Percentiles rank a stretch among this genome's conserved stretches.
phyloP scores from a whole-genome alignment of 2,113 vertebrate species.

The Scomber colias region DNA sequence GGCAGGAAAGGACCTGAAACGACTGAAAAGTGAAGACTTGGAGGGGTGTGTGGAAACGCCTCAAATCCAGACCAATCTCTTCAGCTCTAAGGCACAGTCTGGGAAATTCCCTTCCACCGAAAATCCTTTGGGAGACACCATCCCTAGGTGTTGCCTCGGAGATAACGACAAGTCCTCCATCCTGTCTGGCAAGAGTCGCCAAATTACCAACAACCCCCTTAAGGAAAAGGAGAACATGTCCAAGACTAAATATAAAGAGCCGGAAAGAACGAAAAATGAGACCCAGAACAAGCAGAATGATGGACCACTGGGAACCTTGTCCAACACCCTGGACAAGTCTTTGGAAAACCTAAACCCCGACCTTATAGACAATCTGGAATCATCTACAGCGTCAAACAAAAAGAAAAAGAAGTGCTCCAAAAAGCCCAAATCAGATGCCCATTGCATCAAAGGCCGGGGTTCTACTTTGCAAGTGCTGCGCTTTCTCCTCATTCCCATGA shows the following conservation, averaged over 20 bases:
- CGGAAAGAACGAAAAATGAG: constrained; percentile 89
- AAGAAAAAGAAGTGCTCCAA: constrained; percentile 96
- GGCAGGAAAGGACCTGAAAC: constrained; percentile 91
- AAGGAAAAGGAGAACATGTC: constrained; percentile 96
- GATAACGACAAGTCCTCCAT: constrained; percentile 93
- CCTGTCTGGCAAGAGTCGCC: constrained; percentile 90
- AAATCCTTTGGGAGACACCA: constrained; percentile 81
- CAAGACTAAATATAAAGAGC: constrained; percentile 89
- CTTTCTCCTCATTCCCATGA: constrained; percentile 75
- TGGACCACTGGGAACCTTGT: constrained; percentile 93
- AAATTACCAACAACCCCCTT: constrained; percentile 90
- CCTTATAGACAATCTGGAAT: constrained; percentile 88
- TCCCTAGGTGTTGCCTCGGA: constrained; percentile 91
- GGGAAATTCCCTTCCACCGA: constrained; percentile 86
- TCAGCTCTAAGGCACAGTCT: constrained; percentile 86
- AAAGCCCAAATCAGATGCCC: constrained; percentile 94
- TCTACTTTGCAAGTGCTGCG: constrained; percentile 70
- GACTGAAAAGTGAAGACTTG: constrained; percentile 88
- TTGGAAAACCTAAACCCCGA: constrained; percentile 89
- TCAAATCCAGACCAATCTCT: constrained; percentile 88
- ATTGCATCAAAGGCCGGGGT: constrained; percentile 88
- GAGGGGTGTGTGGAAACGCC: constrained; percentile 90
- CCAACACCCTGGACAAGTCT: constrained; percentile 91
- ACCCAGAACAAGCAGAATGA: constrained; percentile 94
- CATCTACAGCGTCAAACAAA: constrained; percentile 91